Evolutionary conservation across 2,888 invertebrate species (phyloP), one percentile per base, ranked within the genome.

Genomic region (Gandaritis pyraliata): DNA sequence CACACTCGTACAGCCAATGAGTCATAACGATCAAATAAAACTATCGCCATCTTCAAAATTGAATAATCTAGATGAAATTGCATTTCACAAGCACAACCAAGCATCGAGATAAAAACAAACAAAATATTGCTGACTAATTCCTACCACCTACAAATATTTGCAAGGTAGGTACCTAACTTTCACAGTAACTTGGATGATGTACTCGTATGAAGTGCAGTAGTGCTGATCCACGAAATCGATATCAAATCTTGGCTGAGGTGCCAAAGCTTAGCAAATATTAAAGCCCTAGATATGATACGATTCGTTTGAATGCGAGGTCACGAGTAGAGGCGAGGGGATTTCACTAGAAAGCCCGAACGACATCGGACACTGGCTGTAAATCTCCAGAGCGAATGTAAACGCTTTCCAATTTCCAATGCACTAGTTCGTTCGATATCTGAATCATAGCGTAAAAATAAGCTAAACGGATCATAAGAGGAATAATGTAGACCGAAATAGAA

Each of bases 301-400:
- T 64, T 50, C 54, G 51, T 55, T 80, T 68, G 15, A 77, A 83
- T 84, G 81, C 82, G 73, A 72, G 78, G 81, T 81, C 82, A 83
- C 81, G 81, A 54, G 23, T 46, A 76, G 70, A 76, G 75, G 72
- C 67, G 70, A 74, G 72, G 71, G 74, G 76, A 77, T 80, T 80
- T 82, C 79, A 74, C 79, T 86, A 86, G 86, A 88, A 87, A 88
- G 86, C 69, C 72, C 74, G 79, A 54, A 49, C 73, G 82, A 83
- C 77, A 86, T 76, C 74, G 77, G 81, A 86, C 78, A 83, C 59
- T 67, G 68, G 72, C 69, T 75, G 75, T 81, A 82, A 86, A 82
- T 85, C 80, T 82, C 74, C 71, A 69, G 72, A 83, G 75, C 80
- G 80, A 81, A 85, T 83, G 77, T 78, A 78, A 82, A 77, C 74